Evolutionary conservation across 2,113 vertebrate genomes (phyloP).

Genomic region (Tor tambroides): DNA sequence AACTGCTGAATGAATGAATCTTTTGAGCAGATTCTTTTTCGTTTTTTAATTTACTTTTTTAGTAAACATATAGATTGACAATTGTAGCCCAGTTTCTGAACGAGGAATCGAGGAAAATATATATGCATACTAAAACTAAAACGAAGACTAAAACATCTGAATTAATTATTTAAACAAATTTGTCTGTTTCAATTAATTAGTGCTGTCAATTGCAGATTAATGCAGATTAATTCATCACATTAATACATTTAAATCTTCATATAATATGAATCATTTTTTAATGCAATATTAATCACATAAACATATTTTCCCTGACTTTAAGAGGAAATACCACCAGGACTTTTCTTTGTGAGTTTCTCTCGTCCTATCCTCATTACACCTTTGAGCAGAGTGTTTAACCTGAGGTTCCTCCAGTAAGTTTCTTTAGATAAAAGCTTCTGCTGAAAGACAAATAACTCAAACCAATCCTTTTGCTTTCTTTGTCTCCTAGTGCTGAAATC

Average conservation of each 20-base stretch:
- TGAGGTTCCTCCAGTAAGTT: not conserved
- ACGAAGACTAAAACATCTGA: too few relatives aligned
- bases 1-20: not conserved
- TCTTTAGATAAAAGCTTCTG: conserved; percentile 22
- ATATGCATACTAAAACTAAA: too few relatives aligned
- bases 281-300: not conserved
- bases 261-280: too few relatives aligned
- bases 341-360: not conserved
- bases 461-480: conserved; percentile 17
- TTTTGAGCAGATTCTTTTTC: not conserved
- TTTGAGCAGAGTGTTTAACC: not conserved
- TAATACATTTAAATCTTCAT: too few relatives aligned
- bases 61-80: too few relatives aligned
- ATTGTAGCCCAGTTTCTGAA: too few relatives aligned
- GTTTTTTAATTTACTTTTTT: too few relatives aligned
- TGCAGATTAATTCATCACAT: too few relatives aligned
- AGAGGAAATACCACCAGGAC: not conserved
- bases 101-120: too few relatives aligned
- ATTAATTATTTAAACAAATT: too few relatives aligned
- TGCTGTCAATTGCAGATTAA: too few relatives aligned
- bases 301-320: not conserved
- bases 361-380: not conserved
- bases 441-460: conserved; percentile 24
- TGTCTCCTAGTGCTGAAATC: not conserved
- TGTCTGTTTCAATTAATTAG: too few relatives aligned